Conservation (phyloP, 2,113 vertebrate species). For the Sebastes schlegelii region DNA sequence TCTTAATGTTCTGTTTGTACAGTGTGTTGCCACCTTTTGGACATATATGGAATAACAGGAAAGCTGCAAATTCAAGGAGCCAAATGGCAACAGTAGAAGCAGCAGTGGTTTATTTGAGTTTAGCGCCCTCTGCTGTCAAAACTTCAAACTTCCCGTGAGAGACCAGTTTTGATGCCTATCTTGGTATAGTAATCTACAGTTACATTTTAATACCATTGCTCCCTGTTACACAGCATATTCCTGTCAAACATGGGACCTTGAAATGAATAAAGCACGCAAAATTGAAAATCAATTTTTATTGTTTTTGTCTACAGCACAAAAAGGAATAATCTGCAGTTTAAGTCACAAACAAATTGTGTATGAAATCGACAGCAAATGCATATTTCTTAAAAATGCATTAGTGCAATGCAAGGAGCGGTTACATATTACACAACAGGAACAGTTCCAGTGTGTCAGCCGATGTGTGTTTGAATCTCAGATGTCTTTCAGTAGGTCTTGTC, state of each 20-base stretch:
- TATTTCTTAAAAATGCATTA: neutral
- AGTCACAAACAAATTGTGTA: neutral
- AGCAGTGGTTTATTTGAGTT: neutral
- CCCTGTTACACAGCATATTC: neutral
- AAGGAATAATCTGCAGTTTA: neutral
- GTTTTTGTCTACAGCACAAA: constrained; percentile 20
- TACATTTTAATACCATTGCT: neutral
- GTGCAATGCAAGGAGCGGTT: constrained; percentile 26
- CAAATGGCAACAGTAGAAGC: neutral
- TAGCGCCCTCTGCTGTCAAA: constrained; percentile 3
- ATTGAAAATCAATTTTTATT: constrained; percentile 20
- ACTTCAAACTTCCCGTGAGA: neutral
- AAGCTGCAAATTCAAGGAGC: neutral
- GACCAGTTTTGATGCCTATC: neutral
- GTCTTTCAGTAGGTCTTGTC: constrained; percentile 61
- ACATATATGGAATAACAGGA: neutral
- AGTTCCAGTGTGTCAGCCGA: neutral
- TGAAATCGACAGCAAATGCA: neutral
- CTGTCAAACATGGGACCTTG: neutral
- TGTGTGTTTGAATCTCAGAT: constrained; percentile 50
- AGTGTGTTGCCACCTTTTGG: neutral
- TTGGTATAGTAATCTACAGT: neutral
- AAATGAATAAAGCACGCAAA: neutral
- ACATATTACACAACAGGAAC: neutral
- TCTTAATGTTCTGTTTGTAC: neutral